These are phyloP conservation scores for Cebus imitator DNA, from an alignment of 2,113 vertebrate genomes.

Conservation along the genomic window DNA sequence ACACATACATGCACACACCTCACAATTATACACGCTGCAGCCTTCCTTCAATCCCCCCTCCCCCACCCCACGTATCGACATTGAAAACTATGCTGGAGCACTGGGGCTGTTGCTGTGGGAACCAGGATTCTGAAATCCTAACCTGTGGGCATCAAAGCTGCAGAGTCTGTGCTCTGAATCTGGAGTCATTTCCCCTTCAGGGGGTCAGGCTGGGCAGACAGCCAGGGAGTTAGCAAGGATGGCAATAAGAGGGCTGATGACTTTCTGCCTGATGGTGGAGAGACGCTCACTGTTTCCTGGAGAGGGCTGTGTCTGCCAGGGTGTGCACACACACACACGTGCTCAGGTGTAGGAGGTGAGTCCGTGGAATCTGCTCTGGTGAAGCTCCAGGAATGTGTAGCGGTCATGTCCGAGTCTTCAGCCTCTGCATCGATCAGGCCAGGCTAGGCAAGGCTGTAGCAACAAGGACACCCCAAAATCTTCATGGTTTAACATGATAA, in stretches of 20 bases:
- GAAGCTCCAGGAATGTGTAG: background rate
- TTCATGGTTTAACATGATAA: background rate
- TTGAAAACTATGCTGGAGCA: background rate
- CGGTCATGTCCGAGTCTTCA: background rate
- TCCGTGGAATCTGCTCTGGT: background rate
- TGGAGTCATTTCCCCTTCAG: background rate
- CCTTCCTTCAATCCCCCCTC: background rate
- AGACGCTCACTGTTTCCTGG: fast-evolving
- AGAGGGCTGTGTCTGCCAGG: background rate
- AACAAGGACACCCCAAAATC: background rate
- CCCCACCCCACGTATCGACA: background rate
- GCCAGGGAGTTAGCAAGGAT: background rate
- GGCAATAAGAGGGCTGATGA: background rate
- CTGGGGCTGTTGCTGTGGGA: constrained; percentile 28
- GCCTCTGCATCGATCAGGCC: background rate
- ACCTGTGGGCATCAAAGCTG: background rate
- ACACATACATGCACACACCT: background rate
- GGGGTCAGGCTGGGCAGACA: background rate
- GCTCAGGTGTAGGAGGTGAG: background rate
- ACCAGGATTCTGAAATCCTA: background rate
- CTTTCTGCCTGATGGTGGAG: background rate
- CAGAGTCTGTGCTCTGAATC: constrained; percentile 40
- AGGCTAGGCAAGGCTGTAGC: background rate
- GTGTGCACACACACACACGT: fast-evolving
- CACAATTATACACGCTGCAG: background rate